Evolutionary conservation across 1,140 invertebrate species (phyloP).

Genomic region (Galendromus occidentalis): DNA sequence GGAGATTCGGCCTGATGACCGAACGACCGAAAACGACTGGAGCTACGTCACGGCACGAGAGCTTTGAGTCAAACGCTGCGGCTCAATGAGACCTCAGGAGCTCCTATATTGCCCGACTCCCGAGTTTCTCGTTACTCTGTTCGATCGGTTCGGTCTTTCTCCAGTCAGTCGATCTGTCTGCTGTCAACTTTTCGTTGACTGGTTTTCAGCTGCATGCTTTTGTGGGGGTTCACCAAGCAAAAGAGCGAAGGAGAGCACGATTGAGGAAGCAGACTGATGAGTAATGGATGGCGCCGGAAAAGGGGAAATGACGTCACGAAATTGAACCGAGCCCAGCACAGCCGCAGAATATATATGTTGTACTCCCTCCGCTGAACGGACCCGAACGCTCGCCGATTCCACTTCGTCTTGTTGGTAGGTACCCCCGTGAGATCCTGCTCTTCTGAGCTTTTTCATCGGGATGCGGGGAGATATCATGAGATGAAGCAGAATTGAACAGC

Average conservation of each 20-base stretch:
- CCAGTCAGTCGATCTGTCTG: neutral
- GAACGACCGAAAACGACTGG: too few relatives aligned
- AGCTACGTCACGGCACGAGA: too few relatives aligned
- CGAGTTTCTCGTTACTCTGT: neutral
- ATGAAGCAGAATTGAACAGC: too few relatives aligned
- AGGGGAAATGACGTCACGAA: slow-evolving; percentile 3
- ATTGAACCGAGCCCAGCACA: neutral
- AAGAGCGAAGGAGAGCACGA: neutral
- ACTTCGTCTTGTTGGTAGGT: neutral
- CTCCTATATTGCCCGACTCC: neutral
- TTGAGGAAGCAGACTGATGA: neutral
- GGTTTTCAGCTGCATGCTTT: neutral
- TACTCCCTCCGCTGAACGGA: neutral
- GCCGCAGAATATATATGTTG: neutral
- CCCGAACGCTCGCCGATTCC: neutral
- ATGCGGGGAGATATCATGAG: neutral
- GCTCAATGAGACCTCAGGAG: neutral
- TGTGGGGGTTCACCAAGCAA: neutral
- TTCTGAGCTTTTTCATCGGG: neutral
- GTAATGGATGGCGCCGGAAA: neutral
- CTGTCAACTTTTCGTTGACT: too few relatives aligned
- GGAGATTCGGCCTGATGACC: too few relatives aligned
- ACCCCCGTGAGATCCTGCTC: neutral
- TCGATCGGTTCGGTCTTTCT: neutral
- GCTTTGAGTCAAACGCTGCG: too few relatives aligned